Evolutionary conservation across 2,113 vertebrate genomes (phyloP), one percentile per base, ranked within the genome.

Genomic region (Vireo altiloquus): DNA sequence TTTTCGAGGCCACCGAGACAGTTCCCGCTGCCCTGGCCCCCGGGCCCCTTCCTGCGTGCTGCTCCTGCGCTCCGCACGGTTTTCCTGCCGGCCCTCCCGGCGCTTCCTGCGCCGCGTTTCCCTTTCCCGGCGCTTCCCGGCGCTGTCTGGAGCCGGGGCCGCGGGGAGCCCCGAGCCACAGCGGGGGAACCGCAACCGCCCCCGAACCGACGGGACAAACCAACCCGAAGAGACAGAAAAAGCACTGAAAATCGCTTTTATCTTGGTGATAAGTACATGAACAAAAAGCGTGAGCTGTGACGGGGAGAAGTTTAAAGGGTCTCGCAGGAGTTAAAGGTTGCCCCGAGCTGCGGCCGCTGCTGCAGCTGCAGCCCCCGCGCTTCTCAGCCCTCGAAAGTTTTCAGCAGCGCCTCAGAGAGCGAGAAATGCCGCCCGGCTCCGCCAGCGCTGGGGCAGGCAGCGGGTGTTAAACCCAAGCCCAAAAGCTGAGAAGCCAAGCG

Each of bases 401-500:
- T 39, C 66, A 42, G 50, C 54, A 33, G 40, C n/a, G 25, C 13
- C 49, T 63, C 37, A 2, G 33, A 11, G 35, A 25, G 30, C 20
- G 33, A 1, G 65, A 37, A 69, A 10, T 1, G n/a, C 59, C 7
- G 6, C 61, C 20, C 21, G 1, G 23, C 35, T 3, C 22, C 7
- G 1, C 1, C 27, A 22, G 2, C 60, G n/a, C n/a, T 2, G 39
- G 7, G 6, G 8, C 31, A 2, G 39, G 24, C 87, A 2, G 30
- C 0, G 35, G 27, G 76, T 59, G 89, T 9, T 44, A 63, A 84
- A 2, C 31, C 28, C 37, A 5, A 57, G 4, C 33, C 20, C 18
- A 5, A 6, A 15, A 89, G 78, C 61, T 65, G 87, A 92, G 78
- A 79, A 57, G 8, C 37, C 16, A 61, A 75, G 16, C 7, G 40